Evolutionary conservation across 2,888 invertebrate genomes (phyloP).

Genomic region (Tachina lurida): DNA sequence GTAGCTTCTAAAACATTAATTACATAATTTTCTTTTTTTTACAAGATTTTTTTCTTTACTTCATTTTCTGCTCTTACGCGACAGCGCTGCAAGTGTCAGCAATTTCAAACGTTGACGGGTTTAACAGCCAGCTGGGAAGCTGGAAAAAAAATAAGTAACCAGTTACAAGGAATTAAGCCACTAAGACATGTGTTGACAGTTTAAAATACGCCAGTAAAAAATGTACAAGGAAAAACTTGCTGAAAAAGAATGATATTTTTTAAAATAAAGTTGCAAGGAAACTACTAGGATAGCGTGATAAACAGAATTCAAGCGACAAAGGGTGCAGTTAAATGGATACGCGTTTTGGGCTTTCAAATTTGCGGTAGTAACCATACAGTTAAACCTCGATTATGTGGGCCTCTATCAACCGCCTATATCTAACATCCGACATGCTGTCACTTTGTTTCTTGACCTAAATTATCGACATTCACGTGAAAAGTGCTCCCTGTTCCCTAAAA

Average conservation of each 20-base stretch:
- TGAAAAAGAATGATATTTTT: neutral
- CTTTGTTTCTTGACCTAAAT: no score
- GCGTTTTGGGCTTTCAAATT: no score
- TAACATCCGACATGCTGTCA: no score
- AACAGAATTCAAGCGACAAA: slow-evolving; percentile 26
- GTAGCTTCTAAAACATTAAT: slow-evolving; percentile 71
- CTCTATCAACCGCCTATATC: no score
- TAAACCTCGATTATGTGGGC: no score
- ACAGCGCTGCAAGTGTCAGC: neutral
- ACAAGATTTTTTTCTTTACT: slow-evolving; percentile 1
- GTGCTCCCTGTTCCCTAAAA: no score
- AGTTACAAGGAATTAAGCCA: slow-evolving; percentile 64
- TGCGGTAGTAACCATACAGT: no score
- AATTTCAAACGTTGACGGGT: slow-evolving; percentile 43
- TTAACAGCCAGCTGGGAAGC: slow-evolving; percentile 29
- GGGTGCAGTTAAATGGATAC: neutral
- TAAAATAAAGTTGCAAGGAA: neutral
- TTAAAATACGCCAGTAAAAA: slow-evolving; percentile 57
- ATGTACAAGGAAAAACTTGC: neutral
- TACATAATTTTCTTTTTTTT: slow-evolving; percentile 66
- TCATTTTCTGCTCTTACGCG: neutral
- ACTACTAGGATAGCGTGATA: no score
- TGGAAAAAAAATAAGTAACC: slow-evolving; percentile 19
- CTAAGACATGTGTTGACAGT: slow-evolving; percentile 71
- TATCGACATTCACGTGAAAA: no score